phyloP scores from a whole-genome alignment of 2,888 invertebrate species.

The Dendrolimus pini region DNA sequence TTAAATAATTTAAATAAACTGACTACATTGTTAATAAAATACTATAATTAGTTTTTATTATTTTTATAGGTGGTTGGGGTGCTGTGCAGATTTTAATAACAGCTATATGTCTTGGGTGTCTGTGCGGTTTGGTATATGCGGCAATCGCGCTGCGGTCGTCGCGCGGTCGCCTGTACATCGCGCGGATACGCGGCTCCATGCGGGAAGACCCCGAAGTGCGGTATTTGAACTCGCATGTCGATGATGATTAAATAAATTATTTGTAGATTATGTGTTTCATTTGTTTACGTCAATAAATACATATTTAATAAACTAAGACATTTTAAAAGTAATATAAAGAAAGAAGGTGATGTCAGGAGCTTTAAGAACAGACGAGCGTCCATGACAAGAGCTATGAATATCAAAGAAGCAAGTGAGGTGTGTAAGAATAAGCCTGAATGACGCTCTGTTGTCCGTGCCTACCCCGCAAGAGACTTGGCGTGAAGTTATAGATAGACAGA shows the following conservation, averaged over 20 bases:
- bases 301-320: too few relatives aligned
- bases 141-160: conserved; percentile 15
- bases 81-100: not conserved
- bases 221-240: conserved; percentile 45
- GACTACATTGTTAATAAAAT: too few relatives aligned
- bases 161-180: conserved; percentile 24
- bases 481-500: too few relatives aligned
- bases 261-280: conserved; percentile 5
- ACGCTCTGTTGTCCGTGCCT: too few relatives aligned
- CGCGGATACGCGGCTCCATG: conserved; percentile 33
- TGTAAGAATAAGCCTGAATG: too few relatives aligned
- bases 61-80: not conserved
- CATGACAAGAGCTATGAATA: too few relatives aligned
- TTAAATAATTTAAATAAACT: too few relatives aligned
- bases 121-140: not conserved
- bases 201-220: conserved; percentile 47
- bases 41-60: not conserved
- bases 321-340: too few relatives aligned
- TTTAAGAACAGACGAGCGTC: too few relatives aligned
- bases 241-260: conserved; percentile 41
- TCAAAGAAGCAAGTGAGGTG: too few relatives aligned
- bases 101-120: not conserved
- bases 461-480: too few relatives aligned
- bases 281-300: not conserved
- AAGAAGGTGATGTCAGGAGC: too few relatives aligned